Evolutionary conservation across 2,797 vertebrate genomes (phyloP), one percentile per base, ranked within the genome.

Genomic region (Chelidonichthys spinosus): DNA sequence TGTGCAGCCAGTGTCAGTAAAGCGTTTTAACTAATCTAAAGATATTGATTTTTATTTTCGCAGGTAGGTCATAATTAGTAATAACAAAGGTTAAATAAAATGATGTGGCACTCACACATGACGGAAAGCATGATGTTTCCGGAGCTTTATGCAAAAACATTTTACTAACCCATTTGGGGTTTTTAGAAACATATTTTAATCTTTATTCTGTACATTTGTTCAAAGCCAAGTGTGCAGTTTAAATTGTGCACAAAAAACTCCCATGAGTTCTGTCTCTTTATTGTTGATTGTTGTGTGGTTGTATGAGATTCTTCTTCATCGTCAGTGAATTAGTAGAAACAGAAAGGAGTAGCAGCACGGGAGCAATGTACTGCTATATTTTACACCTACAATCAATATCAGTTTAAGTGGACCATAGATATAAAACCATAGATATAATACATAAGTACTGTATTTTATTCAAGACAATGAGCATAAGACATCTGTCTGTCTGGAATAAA

Each of bases 61-160:
- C 25, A 25, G 25, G 25, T 25, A 25, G 25, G 10, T 3, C 43
- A 63, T 10, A 54, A 9, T 39, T 25, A 49, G 47, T n/a, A 39
- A 65, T 3, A 65, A 68, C 5, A 61, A 58, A 47, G 4, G n/a
- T 14, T 7, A 18, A 33, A 9, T 25, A 47, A 55, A 69, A 42
- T 25, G 0, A 59, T 76, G 62, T 86, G 81, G 74, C 82, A 72
- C 68, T 40, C 3, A 71, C 14, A 44, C 18, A 5, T 54, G 39
- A 69, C 15, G 25, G 5, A 65, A 66, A 86, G 69, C 67, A 76
- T 61, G 32, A 75, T 42, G 77, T 84, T 87, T 25, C 74, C 76
- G 76, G 70, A 78, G 87, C 73, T 14, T 73, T 43, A 56, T 33
- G 52, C 66, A 25, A 25, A 25, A 25, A 25, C 25, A 25, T 52